Conservation (phyloP, 1,140 invertebrate species). For the Sitobion miscanthi region DNA sequence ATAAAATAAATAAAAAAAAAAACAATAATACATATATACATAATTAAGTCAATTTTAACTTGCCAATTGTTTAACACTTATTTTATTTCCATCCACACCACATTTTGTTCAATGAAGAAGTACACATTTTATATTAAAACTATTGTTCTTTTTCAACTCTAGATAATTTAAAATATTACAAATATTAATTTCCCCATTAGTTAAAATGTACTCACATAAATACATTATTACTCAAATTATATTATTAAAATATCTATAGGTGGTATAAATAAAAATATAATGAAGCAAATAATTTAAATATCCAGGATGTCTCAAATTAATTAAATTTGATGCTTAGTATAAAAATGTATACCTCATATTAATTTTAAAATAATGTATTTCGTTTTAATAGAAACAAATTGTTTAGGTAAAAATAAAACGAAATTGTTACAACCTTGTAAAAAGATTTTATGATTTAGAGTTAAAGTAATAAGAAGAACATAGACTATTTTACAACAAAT, state of each 20-base stretch:
- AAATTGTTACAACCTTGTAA: neutral
- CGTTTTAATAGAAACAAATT: neutral
- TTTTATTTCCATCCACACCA: neutral
- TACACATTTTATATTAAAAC: slow-evolving; percentile 10
- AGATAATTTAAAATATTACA: slow-evolving; percentile 34
- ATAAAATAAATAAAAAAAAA: slow-evolving; percentile 13
- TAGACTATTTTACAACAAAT: neutral
- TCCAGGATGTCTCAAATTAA: neutral
- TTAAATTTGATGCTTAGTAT: neutral
- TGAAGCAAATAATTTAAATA: neutral
- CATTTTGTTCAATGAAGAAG: slow-evolving; percentile 13
- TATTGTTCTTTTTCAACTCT: slow-evolving; percentile 12
- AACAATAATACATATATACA: neutral
- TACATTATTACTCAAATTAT: neutral
- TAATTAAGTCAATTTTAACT: neutral
- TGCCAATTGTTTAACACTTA: neutral
- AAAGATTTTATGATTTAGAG: neutral
- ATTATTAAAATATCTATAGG: neutral
- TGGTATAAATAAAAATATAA: neutral
- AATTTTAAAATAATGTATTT: neutral
- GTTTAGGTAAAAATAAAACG: neutral
- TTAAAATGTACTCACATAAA: neutral
- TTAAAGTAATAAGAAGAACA: neutral
- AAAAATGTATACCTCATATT: neutral
- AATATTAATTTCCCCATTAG: neutral